phyloP scores from a whole-genome alignment of 2,113 vertebrate species.

The Dipodomys stephensi region DNA sequence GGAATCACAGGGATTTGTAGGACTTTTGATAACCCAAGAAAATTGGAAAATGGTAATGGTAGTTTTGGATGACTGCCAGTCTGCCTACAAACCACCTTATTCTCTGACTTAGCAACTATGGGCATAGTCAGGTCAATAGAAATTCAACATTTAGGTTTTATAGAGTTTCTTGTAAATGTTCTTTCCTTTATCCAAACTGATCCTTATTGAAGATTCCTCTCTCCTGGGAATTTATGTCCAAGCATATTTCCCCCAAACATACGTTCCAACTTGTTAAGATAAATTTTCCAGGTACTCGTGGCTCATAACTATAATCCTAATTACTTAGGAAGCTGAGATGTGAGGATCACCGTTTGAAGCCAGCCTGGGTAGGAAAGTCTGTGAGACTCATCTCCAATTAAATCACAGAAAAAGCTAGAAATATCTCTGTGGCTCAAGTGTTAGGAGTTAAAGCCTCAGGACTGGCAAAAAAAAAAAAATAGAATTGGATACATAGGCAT shows the following conservation, averaged over 20 bases:
- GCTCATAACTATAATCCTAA: too few species aligned
- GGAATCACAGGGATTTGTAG: not conserved
- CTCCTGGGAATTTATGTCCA: not conserved
- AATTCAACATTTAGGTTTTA: not conserved
- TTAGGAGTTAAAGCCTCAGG: too few species aligned
- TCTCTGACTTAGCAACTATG: not conserved
- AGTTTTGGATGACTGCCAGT: not conserved
- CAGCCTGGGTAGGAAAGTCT: too few species aligned
- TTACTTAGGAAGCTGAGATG: too few species aligned
- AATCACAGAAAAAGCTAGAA: too few species aligned
- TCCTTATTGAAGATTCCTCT: not conserved
- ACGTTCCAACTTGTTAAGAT: not conserved
- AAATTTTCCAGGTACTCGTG: too few species aligned
- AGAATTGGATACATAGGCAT: too few species aligned
- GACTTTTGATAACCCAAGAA: not conserved
- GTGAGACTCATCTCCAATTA: too few species aligned
- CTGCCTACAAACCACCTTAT: not conserved
- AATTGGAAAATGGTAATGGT: not conserved
- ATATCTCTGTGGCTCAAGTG: too few species aligned
- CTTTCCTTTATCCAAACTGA: not conserved
- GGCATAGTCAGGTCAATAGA: not conserved
- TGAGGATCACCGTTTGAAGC: too few species aligned
- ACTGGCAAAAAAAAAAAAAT: too few species aligned
- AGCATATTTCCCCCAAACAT: not conserved
- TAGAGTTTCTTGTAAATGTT: too few species aligned